Base-by-base conservation (phyloP, 2,888 invertebrate species). In the Rapana venosa region DNA sequence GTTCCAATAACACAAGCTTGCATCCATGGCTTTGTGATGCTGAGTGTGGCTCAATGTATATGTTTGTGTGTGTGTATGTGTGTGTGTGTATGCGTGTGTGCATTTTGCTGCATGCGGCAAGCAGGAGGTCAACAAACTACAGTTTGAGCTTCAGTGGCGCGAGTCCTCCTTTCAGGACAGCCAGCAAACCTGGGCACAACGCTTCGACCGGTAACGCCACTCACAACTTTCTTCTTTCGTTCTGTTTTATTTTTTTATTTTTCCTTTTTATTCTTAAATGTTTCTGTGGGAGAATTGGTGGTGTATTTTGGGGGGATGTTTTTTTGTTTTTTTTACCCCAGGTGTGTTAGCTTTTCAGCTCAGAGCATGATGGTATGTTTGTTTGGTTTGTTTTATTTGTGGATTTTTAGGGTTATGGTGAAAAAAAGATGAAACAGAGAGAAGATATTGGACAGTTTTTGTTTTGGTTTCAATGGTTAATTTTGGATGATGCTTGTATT, bases 71-170 rank as follows among this genome's bases (percentile, higher is more conserved):
- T 22, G 70, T 70, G 70, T 70, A 22, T 70, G 70, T 74, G 47
- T 83, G 47, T 26, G 79, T 35, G 79, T 79, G 81, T n/a, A 47
- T 83, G 81, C 22, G 81, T 83, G 47, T 61, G 47, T 87, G 87
- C 87, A 74, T 88, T 90, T 89, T 90, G 66, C 74, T 90, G 90
- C 91, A 91, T 92, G 91, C 84, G 89, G 79, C 79, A 56, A 90
- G n/a, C 90, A 95, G 95, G 95, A 95, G 91, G 93, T 95, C 77
- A 95, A 94, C 91, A 92, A 94, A 47, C 92, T 95, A 17, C 95
- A 95, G 91, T 95, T 94, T 94, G 94, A 94, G 70, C 90, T 95
- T 56, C 94, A 95, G 35, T 93, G 92, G 91, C 93, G 91, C 85
- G 95, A 95, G 86, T 91, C 93, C 2, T 91, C 93, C 2, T 91